Evolutionary conservation across 2,797 vertebrate genomes (phyloP), one percentile per base, ranked within the genome.

Genomic region (Typhlichthys subterraneus): DNA sequence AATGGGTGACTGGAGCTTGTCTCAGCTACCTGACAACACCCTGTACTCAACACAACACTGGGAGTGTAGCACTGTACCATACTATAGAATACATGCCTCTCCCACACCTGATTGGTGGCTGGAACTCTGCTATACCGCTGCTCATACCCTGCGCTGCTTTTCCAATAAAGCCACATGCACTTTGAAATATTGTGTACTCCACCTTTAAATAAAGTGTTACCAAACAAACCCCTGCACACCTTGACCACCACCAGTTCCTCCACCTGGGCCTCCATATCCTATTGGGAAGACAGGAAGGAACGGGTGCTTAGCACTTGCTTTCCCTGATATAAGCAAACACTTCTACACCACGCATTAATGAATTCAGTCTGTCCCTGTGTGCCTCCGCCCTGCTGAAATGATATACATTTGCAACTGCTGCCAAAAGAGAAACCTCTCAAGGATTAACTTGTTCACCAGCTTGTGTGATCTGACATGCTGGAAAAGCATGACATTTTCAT

Each of bases 261-360:
- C 69, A 56, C 76, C 85, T 53, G 71, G 73, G 52, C 82, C 81
- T 72, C 82, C 80, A 31, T 69, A 73, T 52, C 75, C 83, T 83
- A 53, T 70, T 49, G 7, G 60, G 42, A n/a, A 78, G 54, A 78
- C 42, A 31, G 46, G 60, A 80, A n/a, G 61, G 17, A 57, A 55
- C 61, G 5, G 45, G 5, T 13, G 45, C 48, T 69, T 65, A 63
- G 42, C 66, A 45, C 38, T 69, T 66, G 8, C 53, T 63, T 53
- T 50, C 45, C n/a, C 63, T 60, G 11, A 42, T 71, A 3, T 33
- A 42, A 65, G 45, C 60, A 53, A n/a, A 76, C 4, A 67, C 31
- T 12, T 59, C 69, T 61, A 67, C 74, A 70, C 72, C 60, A 79
- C 59, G 19, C 69, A 74, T 78, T 82, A 82, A 87, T 79, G 59